A percentile compares a stretch with the other conserved stretches of the same genome.
phyloP scores from a whole-genome alignment of 2,113 vertebrate genomes.

The Myotis brandtii region DNA sequence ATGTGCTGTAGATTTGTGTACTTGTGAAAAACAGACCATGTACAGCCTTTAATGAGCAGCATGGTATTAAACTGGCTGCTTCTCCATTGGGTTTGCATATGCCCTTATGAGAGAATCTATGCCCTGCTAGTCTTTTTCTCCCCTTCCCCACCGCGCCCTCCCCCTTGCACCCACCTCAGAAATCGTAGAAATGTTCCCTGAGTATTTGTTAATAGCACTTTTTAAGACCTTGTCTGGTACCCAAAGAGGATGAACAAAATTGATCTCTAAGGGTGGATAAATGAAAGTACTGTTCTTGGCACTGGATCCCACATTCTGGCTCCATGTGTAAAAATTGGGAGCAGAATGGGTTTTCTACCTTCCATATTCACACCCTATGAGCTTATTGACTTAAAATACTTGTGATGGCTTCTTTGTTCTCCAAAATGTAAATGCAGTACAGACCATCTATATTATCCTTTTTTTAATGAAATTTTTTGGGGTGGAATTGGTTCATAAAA shows the following conservation, averaged over 20 bases:
- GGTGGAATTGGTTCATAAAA: not conserved
- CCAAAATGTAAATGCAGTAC: not conserved
- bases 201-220: constrained; percentile 43
- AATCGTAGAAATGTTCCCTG: not conserved
- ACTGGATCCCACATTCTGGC: not conserved
- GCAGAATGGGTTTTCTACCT: not conserved
- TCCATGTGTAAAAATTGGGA: not conserved
- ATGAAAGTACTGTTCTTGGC: not conserved
- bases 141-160: rapidly evolving
- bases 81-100: not conserved
- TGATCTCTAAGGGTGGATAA: constrained; percentile 38
- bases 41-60: not conserved
- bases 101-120: not conserved
- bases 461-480: not conserved
- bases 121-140: not conserved
- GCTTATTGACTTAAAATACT: constrained; percentile 34
- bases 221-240: constrained; percentile 18
- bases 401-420: not conserved
- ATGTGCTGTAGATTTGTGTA: not conserved
- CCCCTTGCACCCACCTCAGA: not conserved
- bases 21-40: not conserved
- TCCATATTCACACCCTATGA: not conserved
- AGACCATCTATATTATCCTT: not conserved
- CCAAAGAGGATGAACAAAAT: constrained; percentile 33
- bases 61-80: not conserved